Evolutionary conservation across 2,113 vertebrate species (phyloP).

Genomic region (Eurypyga helias): DNA sequence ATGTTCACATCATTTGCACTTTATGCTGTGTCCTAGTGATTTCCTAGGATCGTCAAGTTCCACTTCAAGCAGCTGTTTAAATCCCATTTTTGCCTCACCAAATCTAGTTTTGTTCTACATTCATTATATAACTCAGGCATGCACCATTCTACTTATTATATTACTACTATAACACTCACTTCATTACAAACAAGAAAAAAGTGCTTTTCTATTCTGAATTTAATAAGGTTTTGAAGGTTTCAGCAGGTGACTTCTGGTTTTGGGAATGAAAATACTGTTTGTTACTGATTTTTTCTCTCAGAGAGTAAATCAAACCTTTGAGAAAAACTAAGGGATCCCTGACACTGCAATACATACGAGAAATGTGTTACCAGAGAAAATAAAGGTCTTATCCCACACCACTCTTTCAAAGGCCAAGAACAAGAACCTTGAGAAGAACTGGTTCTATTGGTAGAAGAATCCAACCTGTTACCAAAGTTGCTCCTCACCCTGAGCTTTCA

Average conservation of each 20-base stretch:
- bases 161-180: background rate
- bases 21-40: slow-evolving; percentile 37
- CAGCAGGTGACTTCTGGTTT: background rate
- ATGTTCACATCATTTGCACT: slow-evolving; percentile 43
- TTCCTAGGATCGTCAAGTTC: slow-evolving; percentile 39
- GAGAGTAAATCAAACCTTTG: background rate
- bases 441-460: rapidly evolving
- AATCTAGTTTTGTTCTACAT: background rate
- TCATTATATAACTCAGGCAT: background rate
- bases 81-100: background rate
- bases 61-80: background rate
- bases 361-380: background rate
- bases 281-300: background rate
- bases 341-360: background rate
- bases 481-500: background rate
- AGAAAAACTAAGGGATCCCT: background rate
- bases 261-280: background rate
- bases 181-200: background rate
- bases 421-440: background rate
- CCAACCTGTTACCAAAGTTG: background rate
- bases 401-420: background rate
- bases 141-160: background rate
- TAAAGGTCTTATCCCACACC: background rate
- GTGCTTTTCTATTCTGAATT: background rate
- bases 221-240: background rate